phyloP scores from a whole-genome alignment of 2,888 invertebrate species.

The Polydrusus pterygomalis region DNA sequence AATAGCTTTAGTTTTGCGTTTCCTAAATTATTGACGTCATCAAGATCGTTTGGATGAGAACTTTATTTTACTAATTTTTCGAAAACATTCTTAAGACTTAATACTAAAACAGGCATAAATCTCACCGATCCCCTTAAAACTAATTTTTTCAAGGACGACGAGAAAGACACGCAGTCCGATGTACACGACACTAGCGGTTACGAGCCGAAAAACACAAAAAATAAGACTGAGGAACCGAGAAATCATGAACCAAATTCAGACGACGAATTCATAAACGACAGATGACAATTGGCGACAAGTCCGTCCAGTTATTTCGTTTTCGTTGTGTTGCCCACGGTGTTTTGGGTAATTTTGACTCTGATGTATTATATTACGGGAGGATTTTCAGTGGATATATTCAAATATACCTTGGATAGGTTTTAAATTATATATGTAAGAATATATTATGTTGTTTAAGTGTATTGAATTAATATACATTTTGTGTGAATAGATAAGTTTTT shows the following conservation, averaged over 20 bases:
- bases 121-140: no score
- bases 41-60: no score
- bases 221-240: slow-evolving; percentile 32
- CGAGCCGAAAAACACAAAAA: slow-evolving; percentile 12
- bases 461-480: no score
- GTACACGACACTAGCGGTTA: neutral
- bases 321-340: slow-evolving; percentile 25
- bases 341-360: slow-evolving; percentile 19
- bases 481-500: no score
- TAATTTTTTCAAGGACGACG: slow-evolving; percentile 33
- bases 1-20: no score
- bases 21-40: no score
- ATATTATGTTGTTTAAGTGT: no score
- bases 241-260: slow-evolving; percentile 23
- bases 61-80: no score
- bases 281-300: slow-evolving; percentile 30
- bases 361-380: slow-evolving; percentile 27
- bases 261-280: slow-evolving; percentile 36
- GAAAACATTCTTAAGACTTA: no score
- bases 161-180: slow-evolving; percentile 37
- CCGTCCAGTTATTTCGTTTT: slow-evolving; percentile 25
- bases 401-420: slow-evolving; percentile 2
- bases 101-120: no score
- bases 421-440: neutral
- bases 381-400: slow-evolving; percentile 15